Conservation (phyloP, 1,140 invertebrate genomes). For the Saccostrea echinata region DNA sequence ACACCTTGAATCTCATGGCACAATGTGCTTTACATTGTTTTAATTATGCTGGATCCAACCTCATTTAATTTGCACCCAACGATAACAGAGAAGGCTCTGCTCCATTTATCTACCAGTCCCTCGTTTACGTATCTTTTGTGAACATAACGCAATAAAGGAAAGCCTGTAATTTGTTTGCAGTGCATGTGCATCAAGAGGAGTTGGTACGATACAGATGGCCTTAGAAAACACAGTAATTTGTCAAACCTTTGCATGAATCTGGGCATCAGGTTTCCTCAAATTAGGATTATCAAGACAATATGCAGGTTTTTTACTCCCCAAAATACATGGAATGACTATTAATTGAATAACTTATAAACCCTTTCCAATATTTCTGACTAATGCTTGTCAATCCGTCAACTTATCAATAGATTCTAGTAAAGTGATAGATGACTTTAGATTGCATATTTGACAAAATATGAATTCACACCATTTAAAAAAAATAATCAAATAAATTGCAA, state of each 20-base stretch:
- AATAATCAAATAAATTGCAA: too few species aligned
- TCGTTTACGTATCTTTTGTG: background rate
- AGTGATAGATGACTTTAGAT: too few species aligned
- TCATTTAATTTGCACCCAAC: conserved; percentile 19
- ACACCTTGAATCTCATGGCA: background rate
- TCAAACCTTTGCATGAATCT: background rate
- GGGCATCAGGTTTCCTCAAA: background rate
- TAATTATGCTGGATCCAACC: conserved; percentile 9
- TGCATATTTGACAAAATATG: too few species aligned
- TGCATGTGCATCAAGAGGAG: background rate
- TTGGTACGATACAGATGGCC: background rate
- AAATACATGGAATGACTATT: background rate
- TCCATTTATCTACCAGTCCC: background rate
- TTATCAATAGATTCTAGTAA: too few species aligned
- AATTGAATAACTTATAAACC: too few species aligned
- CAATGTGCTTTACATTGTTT: conserved; percentile 8
- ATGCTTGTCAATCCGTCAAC: too few species aligned
- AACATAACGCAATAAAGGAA: background rate
- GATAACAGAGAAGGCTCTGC: conserved; percentile 9
- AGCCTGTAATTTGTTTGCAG: conserved; percentile 15
- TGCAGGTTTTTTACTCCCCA: background rate
- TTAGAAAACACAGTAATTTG: background rate
- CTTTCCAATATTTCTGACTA: too few species aligned
- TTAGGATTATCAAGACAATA: background rate
- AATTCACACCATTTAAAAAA: too few species aligned